Conservation (phyloP, 2,888 invertebrate genomes). For the Gortyna flavago region DNA sequence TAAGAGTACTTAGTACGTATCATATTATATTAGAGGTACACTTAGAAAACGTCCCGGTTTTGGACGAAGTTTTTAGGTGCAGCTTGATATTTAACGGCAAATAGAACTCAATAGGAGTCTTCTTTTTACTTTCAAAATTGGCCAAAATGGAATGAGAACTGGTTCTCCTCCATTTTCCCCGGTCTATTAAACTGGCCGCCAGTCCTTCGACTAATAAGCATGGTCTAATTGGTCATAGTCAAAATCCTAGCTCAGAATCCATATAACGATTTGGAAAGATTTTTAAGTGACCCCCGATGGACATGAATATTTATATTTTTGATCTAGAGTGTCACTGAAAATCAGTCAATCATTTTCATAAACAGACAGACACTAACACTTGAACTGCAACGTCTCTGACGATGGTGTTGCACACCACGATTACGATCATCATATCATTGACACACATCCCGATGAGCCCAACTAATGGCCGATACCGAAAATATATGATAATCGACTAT, state of each 20-base stretch:
- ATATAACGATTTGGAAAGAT: neutral
- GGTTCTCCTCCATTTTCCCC: no score
- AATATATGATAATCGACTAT: conserved; percentile 50
- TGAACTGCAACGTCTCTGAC: neutral
- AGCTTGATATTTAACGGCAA: neutral
- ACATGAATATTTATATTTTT: neutral
- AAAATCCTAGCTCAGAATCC: neutral
- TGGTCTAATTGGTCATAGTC: neutral
- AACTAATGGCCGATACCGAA: conserved; percentile 48
- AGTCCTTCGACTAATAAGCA: no score
- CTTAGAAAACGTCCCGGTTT: conserved; percentile 17
- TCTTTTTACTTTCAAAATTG: neutral
- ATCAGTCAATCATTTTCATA: no score
- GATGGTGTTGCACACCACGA: conserved; percentile 30
- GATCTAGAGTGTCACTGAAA: neutral
- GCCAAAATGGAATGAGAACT: neutral
- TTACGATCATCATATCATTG: conserved; percentile 43
- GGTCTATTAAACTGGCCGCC: no score
- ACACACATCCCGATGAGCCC: conserved; percentile 43
- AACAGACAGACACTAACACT: neutral
- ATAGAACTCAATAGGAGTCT: neutral
- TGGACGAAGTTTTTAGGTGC: neutral
- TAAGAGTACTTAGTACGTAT: conserved; percentile 5
- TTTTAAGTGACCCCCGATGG: neutral
- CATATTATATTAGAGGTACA: conserved; percentile 10